Evolutionary conservation across 53 echinoderm and acorn worm genomes (phyloP).

Genomic region (Antedon mediterranea): DNA sequence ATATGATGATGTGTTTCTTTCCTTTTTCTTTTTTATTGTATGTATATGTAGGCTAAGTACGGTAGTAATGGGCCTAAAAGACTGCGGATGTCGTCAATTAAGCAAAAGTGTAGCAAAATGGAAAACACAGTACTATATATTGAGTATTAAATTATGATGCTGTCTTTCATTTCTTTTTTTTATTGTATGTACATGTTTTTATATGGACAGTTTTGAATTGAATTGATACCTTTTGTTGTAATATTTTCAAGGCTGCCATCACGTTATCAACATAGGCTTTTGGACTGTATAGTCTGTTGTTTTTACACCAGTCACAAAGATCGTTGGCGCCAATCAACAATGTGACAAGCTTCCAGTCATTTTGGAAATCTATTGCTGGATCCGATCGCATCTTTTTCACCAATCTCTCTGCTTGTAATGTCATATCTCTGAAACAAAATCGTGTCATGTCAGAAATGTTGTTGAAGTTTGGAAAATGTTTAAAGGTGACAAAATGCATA

Average conservation of each 20-base stretch:
- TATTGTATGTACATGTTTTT: background rate
- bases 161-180: too few relatives aligned
- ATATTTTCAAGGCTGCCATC: slow-evolving; percentile 23
- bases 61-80: too few relatives aligned
- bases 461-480: too few relatives aligned
- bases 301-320: slow-evolving; percentile 57
- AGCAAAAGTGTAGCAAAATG: too few relatives aligned
- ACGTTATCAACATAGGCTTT: slow-evolving; percentile 48
- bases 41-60: too few relatives aligned
- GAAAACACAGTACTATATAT: too few relatives aligned
- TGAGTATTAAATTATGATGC: too few relatives aligned
- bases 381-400: slow-evolving; percentile 52
- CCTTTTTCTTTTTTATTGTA: background rate
- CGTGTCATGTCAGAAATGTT: too few relatives aligned
- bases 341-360: slow-evolving; percentile 79
- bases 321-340: slow-evolving; percentile 85
- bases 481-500: too few relatives aligned
- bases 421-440: slow-evolving; percentile 45
- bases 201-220: too few relatives aligned
- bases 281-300: slow-evolving; percentile 20
- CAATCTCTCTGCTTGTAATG: slow-evolving; percentile 45
- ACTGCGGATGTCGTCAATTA: too few relatives aligned
- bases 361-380: slow-evolving; percentile 51
- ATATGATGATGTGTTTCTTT: too few relatives aligned
- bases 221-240: slow-evolving; percentile 47